A percentile compares a stretch with the other conserved stretches of the same genome.
Evolutionary conservation across 2,797 vertebrate genomes (phyloP).

Genomic region (Tarsius wallacei): DNA sequence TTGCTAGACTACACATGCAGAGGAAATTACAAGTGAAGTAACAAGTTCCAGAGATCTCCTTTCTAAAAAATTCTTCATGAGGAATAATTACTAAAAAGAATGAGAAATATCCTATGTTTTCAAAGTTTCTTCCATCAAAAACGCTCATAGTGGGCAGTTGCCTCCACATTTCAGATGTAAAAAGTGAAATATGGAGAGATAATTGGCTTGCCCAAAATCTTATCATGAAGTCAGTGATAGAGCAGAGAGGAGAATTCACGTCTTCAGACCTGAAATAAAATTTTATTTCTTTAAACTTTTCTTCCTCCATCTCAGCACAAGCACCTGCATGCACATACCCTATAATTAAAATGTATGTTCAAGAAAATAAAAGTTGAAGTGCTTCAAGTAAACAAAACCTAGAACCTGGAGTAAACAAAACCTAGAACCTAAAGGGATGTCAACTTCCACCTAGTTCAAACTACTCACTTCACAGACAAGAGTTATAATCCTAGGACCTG

Average conservation of each 20-base stretch:
- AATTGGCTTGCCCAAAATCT: background rate
- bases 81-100: slow-evolving; percentile 14
- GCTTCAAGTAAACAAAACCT: background rate
- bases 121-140: slow-evolving; percentile 58
- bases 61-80: slow-evolving; percentile 50
- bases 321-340: background rate
- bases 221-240: background rate
- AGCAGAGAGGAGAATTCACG: background rate
- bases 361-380: background rate
- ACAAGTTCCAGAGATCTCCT: slow-evolving; percentile 11
- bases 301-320: background rate
- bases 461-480: background rate
- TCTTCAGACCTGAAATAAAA: background rate
- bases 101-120: background rate
- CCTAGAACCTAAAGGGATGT: background rate
- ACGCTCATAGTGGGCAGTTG: background rate
- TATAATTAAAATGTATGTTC: background rate
- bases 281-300: background rate
- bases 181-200: background rate
- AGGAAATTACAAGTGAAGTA: slow-evolving; percentile 18
- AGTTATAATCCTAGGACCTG: background rate
- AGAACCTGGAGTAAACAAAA: background rate
- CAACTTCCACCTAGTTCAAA: background rate
- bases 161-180: background rate
- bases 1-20: background rate